Percentiles rank a stretch among this genome's conserved stretches.
Conservation (phyloP, 2,797 vertebrate genomes). For the Myotis pilosus region DNA sequence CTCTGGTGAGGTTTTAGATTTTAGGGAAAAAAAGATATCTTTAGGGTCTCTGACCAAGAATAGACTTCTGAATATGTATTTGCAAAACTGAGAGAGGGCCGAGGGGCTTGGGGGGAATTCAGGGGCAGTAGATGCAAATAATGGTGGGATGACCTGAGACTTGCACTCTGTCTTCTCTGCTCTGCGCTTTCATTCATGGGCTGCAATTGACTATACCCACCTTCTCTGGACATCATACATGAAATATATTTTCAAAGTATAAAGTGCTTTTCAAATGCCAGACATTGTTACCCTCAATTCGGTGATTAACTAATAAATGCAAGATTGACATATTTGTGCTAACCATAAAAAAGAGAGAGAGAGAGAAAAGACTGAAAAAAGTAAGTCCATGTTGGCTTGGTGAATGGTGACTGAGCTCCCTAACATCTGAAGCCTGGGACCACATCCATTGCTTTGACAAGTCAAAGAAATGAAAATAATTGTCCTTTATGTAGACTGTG, state of each 20-base stretch:
- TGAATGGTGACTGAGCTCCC: not conserved
- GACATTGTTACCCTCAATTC: not conserved
- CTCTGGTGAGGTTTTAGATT: not conserved
- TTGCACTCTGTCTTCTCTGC: not conserved
- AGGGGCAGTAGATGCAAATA: not conserved
- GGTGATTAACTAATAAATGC: not conserved
- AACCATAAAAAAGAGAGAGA: not conserved
- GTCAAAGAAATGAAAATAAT: not conserved
- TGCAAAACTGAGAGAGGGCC: not conserved
- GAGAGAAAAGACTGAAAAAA: not conserved
- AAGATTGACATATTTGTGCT: not conserved
- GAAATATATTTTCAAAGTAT: not conserved
- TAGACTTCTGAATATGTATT: not conserved
- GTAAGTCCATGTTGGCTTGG: not conserved
- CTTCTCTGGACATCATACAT: not conserved
- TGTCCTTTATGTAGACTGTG: not conserved
- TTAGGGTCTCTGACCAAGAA: not conserved
- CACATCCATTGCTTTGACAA: not conserved
- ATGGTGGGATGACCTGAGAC: not conserved
- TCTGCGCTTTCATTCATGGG: not conserved
- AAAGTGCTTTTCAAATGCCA: not conserved
- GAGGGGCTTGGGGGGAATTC: rapidly evolving
- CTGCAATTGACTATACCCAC: not conserved
- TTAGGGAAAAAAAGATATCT: not conserved
- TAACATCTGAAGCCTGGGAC: not conserved